Evolutionary conservation across 2,888 invertebrate species (phyloP), one percentile per base, ranked within the genome.

Genomic region (Chrysolina haemoptera): DNA sequence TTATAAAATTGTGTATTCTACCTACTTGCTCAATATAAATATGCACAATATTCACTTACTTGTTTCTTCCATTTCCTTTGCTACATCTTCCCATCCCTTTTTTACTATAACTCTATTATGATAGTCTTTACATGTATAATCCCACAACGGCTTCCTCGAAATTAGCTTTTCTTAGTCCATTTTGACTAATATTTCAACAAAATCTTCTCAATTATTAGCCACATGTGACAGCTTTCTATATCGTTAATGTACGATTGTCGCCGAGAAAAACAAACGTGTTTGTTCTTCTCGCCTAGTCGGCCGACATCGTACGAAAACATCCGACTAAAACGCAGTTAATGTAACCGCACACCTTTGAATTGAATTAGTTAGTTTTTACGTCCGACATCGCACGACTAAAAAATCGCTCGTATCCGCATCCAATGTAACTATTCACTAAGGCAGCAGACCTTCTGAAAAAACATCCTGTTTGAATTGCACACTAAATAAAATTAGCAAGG

Each of bases 51-150:
- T 63, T 40, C 40, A 63, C 63, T 63, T 8, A 63, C 41, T 63
- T 63, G 63, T 63, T 63, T 35, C 63, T 40, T 27, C 63, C 63
- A 63, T 63, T 63, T 63, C 63, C 35, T 35, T 35, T 35, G 35
- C 4, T 35, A 6, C 35, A 4, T 35, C 35, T 35, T 35, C 35
- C 35, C 35, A 35, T 35, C 35, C 8, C 35, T 35, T 35, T 35
- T 35, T 6, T 35, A 35, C 35, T 35, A 35, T 40, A 63, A 63
- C 20, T 63, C 63, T 63, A 63, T 63, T 63, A 22, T 22, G 63
- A 41, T 22, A 63, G 8, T 63, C 63, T 63, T 63, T 63, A 41
- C 22, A 63, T 6, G 14, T 40, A 1, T 63, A 40, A 63, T 63
- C 35, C 12, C 35, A 35, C 27, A 27, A 27, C 35, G 35, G 63